Conservation (phyloP, 2,113 vertebrate genomes). For the Phaethon lepturus region DNA sequence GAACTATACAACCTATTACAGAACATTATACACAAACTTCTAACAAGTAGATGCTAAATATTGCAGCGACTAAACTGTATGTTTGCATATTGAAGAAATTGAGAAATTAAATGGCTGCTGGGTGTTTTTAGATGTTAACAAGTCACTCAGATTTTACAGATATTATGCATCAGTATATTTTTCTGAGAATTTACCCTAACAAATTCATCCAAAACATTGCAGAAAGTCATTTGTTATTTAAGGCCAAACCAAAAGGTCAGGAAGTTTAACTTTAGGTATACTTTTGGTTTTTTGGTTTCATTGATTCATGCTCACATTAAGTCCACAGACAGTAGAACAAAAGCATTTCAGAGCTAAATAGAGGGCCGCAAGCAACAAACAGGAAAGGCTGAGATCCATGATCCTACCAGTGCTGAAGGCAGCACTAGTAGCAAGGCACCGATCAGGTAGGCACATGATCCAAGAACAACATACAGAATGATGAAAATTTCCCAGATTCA, state of each 20-base stretch:
- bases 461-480: neutral
- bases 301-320: neutral
- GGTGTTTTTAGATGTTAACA: neutral
- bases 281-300: neutral
- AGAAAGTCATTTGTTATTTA: neutral
- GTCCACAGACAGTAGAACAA: neutral
- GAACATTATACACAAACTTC: neutral
- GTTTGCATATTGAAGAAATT: neutral
- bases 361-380: neutral
- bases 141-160: neutral
- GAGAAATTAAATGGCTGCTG: neutral
- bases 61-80: neutral
- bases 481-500: neutral
- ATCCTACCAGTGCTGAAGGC: neutral
- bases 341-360: neutral
- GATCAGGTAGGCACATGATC: neutral
- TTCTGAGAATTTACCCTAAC: neutral
- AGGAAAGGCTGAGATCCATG: neutral
- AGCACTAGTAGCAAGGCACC: neutral
- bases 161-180: neutral
- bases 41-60: neutral
- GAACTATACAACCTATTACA: neutral
- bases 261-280: neutral
- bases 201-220: neutral
- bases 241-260: neutral